Percentiles rank a stretch among this genome's conserved stretches.
Conservation (phyloP, 2,888 invertebrate species). For the Microplitis manilae region DNA sequence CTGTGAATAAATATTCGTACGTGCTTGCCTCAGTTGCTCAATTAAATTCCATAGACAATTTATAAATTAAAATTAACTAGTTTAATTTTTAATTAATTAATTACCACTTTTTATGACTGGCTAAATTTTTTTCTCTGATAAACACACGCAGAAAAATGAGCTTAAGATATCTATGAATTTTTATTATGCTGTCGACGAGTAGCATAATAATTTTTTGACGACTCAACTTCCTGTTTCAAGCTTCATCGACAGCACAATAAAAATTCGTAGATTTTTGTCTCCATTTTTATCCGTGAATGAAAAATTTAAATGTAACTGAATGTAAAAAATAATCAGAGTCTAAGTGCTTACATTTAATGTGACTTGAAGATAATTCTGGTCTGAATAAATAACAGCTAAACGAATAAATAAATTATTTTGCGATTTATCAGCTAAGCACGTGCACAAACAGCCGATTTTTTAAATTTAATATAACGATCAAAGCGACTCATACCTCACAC, state of each 20-base stretch:
- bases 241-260: background rate
- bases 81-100: background rate
- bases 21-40: background rate
- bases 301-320: background rate
- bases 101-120: too few species aligned
- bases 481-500: slow-evolving; percentile 88
- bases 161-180: too few species aligned
- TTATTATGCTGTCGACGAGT: too few species aligned
- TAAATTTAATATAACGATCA: slow-evolving; percentile 10
- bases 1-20: background rate
- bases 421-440: slow-evolving; percentile 58
- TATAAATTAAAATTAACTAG: background rate
- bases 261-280: background rate
- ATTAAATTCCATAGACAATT: background rate
- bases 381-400: slow-evolving; percentile 23
- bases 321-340: background rate
- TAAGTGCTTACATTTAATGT: background rate
- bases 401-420: slow-evolving; percentile 32
- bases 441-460: slow-evolving; percentile 52
- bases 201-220: too few species aligned
- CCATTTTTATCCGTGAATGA: background rate
- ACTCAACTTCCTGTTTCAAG: too few species aligned
- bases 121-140: too few species aligned
- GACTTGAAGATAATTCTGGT: background rate
- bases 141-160: too few species aligned